phyloP scores from a whole-genome alignment of 2,888 invertebrate species.

The Blera fallax region DNA sequence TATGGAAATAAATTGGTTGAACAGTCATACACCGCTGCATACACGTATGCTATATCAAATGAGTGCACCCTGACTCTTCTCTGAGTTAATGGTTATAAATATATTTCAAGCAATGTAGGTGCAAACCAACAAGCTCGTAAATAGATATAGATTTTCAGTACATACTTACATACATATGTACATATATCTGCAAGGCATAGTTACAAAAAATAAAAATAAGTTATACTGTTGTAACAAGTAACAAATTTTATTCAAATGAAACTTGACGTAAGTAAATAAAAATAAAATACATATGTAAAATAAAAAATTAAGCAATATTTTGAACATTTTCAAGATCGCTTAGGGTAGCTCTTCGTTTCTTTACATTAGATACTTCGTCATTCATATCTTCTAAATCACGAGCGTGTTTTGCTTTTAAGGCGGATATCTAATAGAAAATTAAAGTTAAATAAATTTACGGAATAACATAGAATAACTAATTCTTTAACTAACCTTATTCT shows the following conservation, averaged over 20 bases:
- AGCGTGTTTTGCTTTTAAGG: constrained; percentile 47
- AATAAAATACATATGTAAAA: constrained; percentile 5
- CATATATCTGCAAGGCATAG: neutral
- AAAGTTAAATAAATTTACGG: neutral
- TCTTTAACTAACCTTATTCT: constrained; percentile 74
- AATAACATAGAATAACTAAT: neutral
- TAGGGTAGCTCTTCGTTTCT: constrained; percentile 56
- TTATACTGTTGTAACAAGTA: neutral
- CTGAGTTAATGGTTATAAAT: no score
- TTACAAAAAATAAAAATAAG: neutral
- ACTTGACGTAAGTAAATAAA: neutral
- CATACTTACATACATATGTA: no score
- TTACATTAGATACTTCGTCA: constrained; percentile 40
- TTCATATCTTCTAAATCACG: constrained; percentile 52
- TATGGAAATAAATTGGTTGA: no score
- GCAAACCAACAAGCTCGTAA: no score
- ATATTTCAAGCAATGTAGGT: no score
- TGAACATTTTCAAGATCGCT: constrained; percentile 18
- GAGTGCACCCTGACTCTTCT: no score
- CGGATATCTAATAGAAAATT: constrained; percentile 25
- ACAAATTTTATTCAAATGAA: constrained; percentile 36
- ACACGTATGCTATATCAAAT: no score
- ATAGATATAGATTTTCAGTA: no score
- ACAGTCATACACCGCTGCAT: no score
- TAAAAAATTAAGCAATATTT: constrained; percentile 27